Evolutionary conservation across 2,888 invertebrate species (phyloP).

Genomic region (Pycnomerus fuliginosus): DNA sequence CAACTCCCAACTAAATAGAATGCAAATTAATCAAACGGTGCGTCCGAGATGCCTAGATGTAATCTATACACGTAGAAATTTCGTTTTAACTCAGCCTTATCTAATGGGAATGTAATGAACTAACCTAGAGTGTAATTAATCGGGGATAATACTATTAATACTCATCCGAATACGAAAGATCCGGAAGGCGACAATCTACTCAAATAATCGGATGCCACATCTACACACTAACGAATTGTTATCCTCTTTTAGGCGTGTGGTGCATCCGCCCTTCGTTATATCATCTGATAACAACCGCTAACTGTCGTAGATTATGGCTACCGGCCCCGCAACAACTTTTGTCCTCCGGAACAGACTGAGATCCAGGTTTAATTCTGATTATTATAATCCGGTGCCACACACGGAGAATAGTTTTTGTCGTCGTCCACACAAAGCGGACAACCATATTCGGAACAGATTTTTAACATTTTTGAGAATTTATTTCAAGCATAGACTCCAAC

Average conservation of each 20-base stretch:
- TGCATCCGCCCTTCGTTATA: slow-evolving; percentile 21
- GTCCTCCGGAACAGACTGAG: slow-evolving; percentile 16
- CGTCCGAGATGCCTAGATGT: slow-evolving; percentile 11
- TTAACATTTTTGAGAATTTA: too few relatives aligned
- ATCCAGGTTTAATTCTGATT: slow-evolving; percentile 45
- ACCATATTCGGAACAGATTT: background rate
- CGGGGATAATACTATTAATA: too few relatives aligned
- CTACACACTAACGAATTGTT: slow-evolving; percentile 1
- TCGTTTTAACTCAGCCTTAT: slow-evolving; percentile 18
- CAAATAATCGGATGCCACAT: slow-evolving; percentile 7
- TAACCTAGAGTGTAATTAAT: too few relatives aligned
- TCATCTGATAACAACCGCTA: slow-evolving; percentile 22
- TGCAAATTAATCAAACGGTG: slow-evolving; percentile 25
- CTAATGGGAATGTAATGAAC: slow-evolving; percentile 31
- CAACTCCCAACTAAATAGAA: slow-evolving; percentile 19
- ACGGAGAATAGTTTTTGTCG: slow-evolving; percentile 43
- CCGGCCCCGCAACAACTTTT: too few relatives aligned
- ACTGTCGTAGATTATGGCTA: slow-evolving; percentile 14
- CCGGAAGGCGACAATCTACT: slow-evolving; percentile 8
- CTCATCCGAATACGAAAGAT: too few relatives aligned
- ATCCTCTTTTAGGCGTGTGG: too few relatives aligned
- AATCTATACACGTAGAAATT: slow-evolving; percentile 16
- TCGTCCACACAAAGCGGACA: slow-evolving; percentile 36
- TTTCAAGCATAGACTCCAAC: slow-evolving; percentile 1
- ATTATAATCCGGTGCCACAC: slow-evolving; percentile 50